A percentile compares a stretch with the other conserved stretches of the same genome.
These are phyloP conservation scores for Catocala fraxini DNA, from an alignment of 2,888 invertebrate species.

Conservation along the genomic window DNA sequence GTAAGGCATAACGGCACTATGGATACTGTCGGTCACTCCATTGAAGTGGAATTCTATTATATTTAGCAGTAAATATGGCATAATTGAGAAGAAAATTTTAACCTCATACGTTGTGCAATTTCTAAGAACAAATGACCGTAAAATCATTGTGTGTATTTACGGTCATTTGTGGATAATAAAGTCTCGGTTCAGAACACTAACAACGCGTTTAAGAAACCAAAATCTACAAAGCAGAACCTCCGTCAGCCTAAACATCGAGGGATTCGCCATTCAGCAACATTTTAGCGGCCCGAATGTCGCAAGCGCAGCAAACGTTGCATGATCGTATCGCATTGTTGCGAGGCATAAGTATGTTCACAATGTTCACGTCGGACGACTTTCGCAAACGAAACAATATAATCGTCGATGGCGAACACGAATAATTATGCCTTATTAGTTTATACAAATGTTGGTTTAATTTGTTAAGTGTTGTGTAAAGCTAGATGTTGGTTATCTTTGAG, in stretches of 20 bases:
- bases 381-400: slow-evolving; percentile 58
- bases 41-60: too few species aligned
- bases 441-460: not conserved
- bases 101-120: too few species aligned
- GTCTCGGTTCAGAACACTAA: too few species aligned
- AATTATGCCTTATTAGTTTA: slow-evolving; percentile 25
- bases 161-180: too few species aligned
- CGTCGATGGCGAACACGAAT: slow-evolving; percentile 21
- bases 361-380: slow-evolving; percentile 53
- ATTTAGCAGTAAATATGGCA: too few species aligned
- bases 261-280: slow-evolving; percentile 39
- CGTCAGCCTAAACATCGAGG: too few species aligned
- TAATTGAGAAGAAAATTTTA: too few species aligned
- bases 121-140: too few species aligned
- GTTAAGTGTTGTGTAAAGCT: not conserved
- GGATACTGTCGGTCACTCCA: too few species aligned
- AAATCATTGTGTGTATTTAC: too few species aligned
- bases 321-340: slow-evolving; percentile 54
- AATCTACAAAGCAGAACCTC: not conserved
- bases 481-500: not conserved
- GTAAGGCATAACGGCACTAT: too few species aligned
- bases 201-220: not conserved
- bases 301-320: slow-evolving; percentile 54
- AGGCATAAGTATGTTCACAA: slow-evolving; percentile 46
- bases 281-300: slow-evolving; percentile 50